Conservation (phyloP, 2,113 vertebrate species). For the Hippocampus mohnikei region DNA sequence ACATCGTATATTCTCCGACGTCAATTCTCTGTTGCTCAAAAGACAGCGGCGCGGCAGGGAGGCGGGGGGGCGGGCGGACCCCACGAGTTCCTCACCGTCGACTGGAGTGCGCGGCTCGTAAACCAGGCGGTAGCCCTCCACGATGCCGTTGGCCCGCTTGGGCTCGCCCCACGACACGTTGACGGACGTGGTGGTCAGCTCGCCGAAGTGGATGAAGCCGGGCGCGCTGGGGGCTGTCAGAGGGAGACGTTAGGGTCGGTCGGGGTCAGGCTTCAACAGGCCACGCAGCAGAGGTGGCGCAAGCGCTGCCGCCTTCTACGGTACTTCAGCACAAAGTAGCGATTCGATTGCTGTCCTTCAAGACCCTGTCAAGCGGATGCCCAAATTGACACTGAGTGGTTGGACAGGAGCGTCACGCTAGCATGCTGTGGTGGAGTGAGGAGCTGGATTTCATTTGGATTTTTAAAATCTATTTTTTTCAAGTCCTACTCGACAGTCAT, state of each 20-base stretch:
- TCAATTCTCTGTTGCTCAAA: not conserved
- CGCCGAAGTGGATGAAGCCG: constrained; percentile 86
- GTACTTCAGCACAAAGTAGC: no score
- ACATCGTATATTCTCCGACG: constrained; percentile 36
- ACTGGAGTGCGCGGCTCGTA: constrained; percentile 93
- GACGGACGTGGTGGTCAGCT: constrained; percentile 96
- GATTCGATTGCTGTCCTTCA: no score
- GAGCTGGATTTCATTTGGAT: no score
- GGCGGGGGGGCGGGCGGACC: constrained; percentile 43
- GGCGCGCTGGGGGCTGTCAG: constrained; percentile 85
- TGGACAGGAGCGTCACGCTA: no score
- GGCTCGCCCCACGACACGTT: constrained; percentile 97
- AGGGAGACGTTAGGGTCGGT: constrained; percentile 3
- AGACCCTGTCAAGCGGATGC: no score
- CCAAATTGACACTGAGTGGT: no score
- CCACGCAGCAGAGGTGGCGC: not conserved
- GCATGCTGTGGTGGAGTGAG: no score
- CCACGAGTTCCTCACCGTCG: constrained; percentile 81
- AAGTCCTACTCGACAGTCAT: no score
- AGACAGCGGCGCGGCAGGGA: constrained; percentile 6
- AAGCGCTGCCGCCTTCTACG: no score
- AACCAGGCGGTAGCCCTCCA: constrained; percentile 90
- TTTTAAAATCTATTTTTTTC: no score
- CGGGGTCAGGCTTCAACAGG: not conserved
- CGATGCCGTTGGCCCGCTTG: constrained; percentile 85